These are phyloP conservation scores for Suillia variegata DNA, from an alignment of 2,888 invertebrate genomes.

Conservation along the genomic window DNA sequence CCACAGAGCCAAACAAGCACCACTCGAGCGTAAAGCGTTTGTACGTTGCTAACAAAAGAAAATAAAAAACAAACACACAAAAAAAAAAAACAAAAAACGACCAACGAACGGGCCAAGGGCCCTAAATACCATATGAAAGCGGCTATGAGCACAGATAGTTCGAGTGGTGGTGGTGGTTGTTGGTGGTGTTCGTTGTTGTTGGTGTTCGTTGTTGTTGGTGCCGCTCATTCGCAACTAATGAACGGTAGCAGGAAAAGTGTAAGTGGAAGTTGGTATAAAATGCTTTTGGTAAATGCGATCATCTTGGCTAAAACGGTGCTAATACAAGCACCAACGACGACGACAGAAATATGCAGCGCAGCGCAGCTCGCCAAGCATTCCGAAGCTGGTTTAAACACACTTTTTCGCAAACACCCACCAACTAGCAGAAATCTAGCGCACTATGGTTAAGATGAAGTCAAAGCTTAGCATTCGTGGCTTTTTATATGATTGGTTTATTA, in stretches of 20 bases:
- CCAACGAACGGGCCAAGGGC: too few species aligned
- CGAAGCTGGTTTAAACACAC: neutral
- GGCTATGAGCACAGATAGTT: too few species aligned
- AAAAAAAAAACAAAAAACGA: too few species aligned
- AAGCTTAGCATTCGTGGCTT: too few species aligned
- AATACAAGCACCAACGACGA: neutral
- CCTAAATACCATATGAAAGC: too few species aligned
- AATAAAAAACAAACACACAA: neutral
- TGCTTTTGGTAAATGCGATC: constrained; percentile 25
- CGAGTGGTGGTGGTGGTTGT: too few species aligned
- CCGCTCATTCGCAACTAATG: constrained; percentile 38
- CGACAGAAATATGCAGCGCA: neutral
- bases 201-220: too few species aligned
- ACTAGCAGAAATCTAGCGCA: neutral
- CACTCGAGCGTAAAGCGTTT: constrained; percentile 28
- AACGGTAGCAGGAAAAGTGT: constrained; percentile 23
- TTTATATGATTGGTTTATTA: too few species aligned
- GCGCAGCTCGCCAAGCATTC: neutral
- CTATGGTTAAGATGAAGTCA: neutral
- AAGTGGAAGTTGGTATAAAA: constrained; percentile 8
- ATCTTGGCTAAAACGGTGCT: neutral
- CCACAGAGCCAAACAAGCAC: constrained; percentile 3
- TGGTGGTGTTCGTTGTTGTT: too few species aligned
- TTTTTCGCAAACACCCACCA: neutral
- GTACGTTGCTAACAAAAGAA: constrained; percentile 21